Evolutionary conservation across 2,797 vertebrate genomes (phyloP).

Genomic region (Chelmon rostratus): DNA sequence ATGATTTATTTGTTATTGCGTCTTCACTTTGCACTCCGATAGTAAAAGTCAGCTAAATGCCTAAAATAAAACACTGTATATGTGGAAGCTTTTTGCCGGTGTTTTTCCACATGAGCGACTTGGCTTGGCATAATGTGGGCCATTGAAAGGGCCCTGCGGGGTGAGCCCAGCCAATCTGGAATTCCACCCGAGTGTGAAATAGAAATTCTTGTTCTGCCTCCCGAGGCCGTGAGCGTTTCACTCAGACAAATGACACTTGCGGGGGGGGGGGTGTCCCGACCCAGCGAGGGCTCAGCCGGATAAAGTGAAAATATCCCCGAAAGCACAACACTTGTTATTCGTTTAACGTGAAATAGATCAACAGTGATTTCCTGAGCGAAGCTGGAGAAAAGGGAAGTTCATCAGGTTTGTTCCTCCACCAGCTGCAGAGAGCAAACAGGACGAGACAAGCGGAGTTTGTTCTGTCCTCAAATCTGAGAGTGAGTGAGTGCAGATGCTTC

Average conservation of each 20-base stretch:
- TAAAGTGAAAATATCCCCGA: slow-evolving; percentile 6
- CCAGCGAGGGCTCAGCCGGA: not conserved
- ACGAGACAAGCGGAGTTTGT: not conserved
- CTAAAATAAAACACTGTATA: not conserved
- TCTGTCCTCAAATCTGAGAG: too few species aligned
- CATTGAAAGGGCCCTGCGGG: slow-evolving; percentile 40
- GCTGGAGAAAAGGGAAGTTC: slow-evolving; percentile 5
- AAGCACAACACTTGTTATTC: slow-evolving; percentile 23
- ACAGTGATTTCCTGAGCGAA: not conserved
- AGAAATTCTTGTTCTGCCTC: slow-evolving; percentile 62
- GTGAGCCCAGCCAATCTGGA: slow-evolving; percentile 60
- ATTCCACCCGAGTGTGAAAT: slow-evolving; percentile 68
- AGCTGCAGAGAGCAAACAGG: slow-evolving; percentile 1
- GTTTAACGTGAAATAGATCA: slow-evolving; percentile 7
- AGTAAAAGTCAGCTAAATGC: not conserved
- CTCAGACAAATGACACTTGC: slow-evolving; percentile 42
- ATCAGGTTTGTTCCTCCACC: not conserved
- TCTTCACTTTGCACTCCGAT: slow-evolving; percentile 6
- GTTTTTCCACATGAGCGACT: slow-evolving; percentile 50
- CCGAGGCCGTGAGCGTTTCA: slow-evolving; percentile 43
- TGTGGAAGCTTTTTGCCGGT: not conserved
- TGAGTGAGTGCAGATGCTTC: not conserved
- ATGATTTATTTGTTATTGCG: slow-evolving; percentile 19
- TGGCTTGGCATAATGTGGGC: slow-evolving; percentile 46
- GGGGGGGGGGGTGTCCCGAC: slow-evolving; percentile 8